Percentiles rank a stretch among this genome's conserved stretches.
These are phyloP conservation scores for Octodonta nipae DNA, from an alignment of 2,888 invertebrate species.

Conservation along the genomic window DNA sequence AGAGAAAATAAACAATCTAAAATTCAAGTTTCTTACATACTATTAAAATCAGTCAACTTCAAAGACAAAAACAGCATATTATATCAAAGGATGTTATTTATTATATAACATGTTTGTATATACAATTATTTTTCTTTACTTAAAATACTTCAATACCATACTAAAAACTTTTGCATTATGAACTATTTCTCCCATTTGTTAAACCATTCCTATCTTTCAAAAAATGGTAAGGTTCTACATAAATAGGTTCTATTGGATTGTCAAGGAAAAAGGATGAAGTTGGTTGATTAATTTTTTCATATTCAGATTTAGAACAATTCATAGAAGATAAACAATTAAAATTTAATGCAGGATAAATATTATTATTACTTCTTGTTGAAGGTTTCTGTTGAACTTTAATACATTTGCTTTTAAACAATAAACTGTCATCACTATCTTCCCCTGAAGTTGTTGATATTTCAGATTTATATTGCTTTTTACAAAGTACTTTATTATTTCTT, in stretches of 20 bases:
- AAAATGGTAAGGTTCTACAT: slow-evolving; percentile 47
- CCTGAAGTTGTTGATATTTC: slow-evolving; percentile 26
- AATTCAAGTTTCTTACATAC: no score
- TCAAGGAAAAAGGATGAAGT: slow-evolving; percentile 29
- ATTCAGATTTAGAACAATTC: slow-evolving; percentile 27
- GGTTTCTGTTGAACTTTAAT: slow-evolving; percentile 16
- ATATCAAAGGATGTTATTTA: no score
- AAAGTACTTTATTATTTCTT: slow-evolving; percentile 36
- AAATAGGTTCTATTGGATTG: slow-evolving; percentile 43
- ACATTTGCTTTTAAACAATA: slow-evolving; percentile 22
- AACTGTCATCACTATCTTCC: slow-evolving; percentile 30
- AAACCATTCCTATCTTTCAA: no score
- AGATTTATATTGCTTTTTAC: slow-evolving; percentile 19
- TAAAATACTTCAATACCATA: no score
- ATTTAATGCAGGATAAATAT: slow-evolving; percentile 17
- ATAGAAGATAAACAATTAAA: slow-evolving; percentile 34
- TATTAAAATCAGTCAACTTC: no score
- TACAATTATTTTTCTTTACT: no score
- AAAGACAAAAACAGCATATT: no score
- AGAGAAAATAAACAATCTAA: no score
- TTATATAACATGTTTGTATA: no score
- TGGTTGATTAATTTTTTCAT: slow-evolving; percentile 28
- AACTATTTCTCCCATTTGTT: no score
- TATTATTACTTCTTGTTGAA: slow-evolving; percentile 12
- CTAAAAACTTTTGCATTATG: no score